phyloP scores from a whole-genome alignment of 2,113 vertebrate species.

The Nerophis ophidion region DNA sequence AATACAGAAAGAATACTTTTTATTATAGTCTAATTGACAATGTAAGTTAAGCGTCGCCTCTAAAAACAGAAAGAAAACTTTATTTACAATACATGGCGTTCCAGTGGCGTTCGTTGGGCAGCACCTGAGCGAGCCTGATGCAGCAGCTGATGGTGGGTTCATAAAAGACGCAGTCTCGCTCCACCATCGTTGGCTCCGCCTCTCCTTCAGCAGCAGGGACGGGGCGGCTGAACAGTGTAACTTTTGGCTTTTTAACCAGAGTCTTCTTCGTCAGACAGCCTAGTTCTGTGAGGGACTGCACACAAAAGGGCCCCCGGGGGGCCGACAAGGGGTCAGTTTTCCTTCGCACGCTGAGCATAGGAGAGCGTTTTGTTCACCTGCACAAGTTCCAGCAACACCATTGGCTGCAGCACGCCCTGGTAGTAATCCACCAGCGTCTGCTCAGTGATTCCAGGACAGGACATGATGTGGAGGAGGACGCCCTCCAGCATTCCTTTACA shows the following conservation, averaged over 20 bases:
- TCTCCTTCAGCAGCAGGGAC: background rate
- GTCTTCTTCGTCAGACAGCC: slow-evolving; percentile 77
- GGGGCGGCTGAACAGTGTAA: slow-evolving; percentile 75
- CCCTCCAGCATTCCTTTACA: slow-evolving; percentile 95
- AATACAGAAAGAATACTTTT: background rate
- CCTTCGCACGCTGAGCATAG: background rate
- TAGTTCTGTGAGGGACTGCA: slow-evolving; percentile 77
- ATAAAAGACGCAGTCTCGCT: slow-evolving; percentile 63
- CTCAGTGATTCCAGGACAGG: slow-evolving; percentile 77
- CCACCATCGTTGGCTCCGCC: background rate
- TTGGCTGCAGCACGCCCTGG: slow-evolving; percentile 79
- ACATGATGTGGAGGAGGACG: slow-evolving; percentile 87
- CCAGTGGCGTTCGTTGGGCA: slow-evolving; percentile 86
- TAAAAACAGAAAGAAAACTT: background rate
- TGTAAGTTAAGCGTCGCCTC: background rate
- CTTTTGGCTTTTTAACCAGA: slow-evolving; percentile 47
- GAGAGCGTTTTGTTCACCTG: slow-evolving; percentile 67
- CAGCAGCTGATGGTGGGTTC: slow-evolving; percentile 85
- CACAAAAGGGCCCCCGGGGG: background rate
- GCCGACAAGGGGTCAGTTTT: background rate
- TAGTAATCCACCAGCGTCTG: slow-evolving; percentile 79
- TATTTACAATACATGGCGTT: slow-evolving; percentile 70
- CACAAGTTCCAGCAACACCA: slow-evolving; percentile 80
- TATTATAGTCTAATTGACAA: background rate
- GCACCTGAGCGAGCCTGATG: slow-evolving; percentile 76